phyloP scores from a whole-genome alignment of 2,888 invertebrate species.

The Acleris sparsana region DNA sequence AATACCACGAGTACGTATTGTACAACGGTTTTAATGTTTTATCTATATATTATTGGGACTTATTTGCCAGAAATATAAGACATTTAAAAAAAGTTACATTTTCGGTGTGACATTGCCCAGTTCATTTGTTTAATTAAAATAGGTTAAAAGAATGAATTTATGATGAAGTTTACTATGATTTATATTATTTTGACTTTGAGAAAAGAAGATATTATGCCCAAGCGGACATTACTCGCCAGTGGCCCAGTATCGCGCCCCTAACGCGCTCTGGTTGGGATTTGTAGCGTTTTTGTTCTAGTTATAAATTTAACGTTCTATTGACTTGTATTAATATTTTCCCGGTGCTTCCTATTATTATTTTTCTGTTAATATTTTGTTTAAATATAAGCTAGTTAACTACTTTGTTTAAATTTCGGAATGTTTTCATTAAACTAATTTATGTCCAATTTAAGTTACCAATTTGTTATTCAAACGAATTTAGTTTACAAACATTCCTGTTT shows the following conservation, averaged over 20 bases:
- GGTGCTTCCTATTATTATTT: conserved; percentile 81
- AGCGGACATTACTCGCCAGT: too few relatives aligned
- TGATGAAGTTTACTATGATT: too few relatives aligned
- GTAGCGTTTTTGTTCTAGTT: conserved; percentile 60
- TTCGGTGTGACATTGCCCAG: neutral
- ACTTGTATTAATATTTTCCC: conserved; percentile 67
- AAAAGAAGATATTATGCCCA: too few relatives aligned
- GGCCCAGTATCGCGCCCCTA: neutral
- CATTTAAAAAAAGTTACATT: neutral
- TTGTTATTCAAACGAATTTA: conserved; percentile 80
- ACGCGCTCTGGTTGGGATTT: conserved; percentile 28
- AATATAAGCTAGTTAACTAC: conserved; percentile 70
- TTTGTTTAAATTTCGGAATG: conserved; percentile 67
- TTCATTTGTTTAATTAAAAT: too few relatives aligned
- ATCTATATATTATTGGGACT: conserved; percentile 50
- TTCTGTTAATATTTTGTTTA: conserved; percentile 79
- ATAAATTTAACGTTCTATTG: conserved; percentile 55
- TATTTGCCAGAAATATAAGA: conserved; percentile 34
- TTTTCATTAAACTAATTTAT: conserved; percentile 60
- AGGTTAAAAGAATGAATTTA: too few relatives aligned
- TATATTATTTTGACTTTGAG: too few relatives aligned
- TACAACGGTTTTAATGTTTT: conserved; percentile 51
- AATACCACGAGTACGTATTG: conserved; percentile 50
- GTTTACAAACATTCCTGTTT: conserved; percentile 79
- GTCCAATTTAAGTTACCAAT: conserved; percentile 78